Evolutionary conservation across 2,797 vertebrate species (phyloP).

Genomic region (Notolabrus celidotus): DNA sequence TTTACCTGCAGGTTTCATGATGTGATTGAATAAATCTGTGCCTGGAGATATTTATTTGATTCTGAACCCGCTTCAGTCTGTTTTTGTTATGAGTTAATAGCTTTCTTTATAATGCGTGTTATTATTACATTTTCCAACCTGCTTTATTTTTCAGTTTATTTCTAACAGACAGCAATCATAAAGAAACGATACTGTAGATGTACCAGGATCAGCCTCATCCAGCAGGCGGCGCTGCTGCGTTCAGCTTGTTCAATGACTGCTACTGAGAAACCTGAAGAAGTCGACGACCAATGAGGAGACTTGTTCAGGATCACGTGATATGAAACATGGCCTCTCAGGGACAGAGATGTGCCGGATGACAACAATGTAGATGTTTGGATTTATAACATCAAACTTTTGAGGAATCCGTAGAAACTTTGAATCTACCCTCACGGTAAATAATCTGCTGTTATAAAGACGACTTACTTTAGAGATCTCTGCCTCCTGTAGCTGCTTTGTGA

Average conservation of each 20-base stretch:
- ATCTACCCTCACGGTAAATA: slow-evolving; percentile 11
- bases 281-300: neutral
- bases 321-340: slow-evolving; percentile 30
- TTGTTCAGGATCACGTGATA: slow-evolving; percentile 38
- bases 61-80: too few species aligned
- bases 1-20: too few species aligned
- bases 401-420: neutral
- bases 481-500: neutral
- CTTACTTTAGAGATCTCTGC: too few species aligned
- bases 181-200: too few species aligned
- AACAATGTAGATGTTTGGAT: slow-evolving; percentile 5
- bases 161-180: too few species aligned
- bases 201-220: neutral
- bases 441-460: rapidly evolving
- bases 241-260: neutral
- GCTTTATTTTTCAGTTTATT: too few species aligned
- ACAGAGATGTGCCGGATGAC: neutral
- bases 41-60: too few species aligned
- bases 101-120: too few species aligned
- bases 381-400: neutral
- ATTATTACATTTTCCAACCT: too few species aligned
- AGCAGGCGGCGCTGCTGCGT: slow-evolving; percentile 20
- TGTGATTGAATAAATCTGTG: too few species aligned
- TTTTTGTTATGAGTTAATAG: too few species aligned
- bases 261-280: slow-evolving; percentile 7